Percentiles rank a stretch among this genome's conserved stretches.
phyloP scores from a whole-genome alignment of 2,113 vertebrate genomes.

The Microcebus tavaratra region DNA sequence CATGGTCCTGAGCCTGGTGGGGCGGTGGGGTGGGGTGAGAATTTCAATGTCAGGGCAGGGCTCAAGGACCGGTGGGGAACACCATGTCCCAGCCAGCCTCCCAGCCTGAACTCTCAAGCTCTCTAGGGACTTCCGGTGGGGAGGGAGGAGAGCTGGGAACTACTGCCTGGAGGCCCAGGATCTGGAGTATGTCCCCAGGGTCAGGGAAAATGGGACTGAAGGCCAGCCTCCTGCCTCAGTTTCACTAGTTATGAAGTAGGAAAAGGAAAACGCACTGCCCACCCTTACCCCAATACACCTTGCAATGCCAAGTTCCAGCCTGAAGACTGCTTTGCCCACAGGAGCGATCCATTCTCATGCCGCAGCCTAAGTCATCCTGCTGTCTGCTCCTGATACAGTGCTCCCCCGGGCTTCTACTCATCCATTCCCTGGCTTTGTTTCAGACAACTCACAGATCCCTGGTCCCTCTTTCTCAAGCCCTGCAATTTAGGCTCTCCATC shows the following conservation, averaged over 20 bases:
- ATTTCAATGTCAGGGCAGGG: constrained; percentile 57
- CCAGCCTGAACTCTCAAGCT: constrained; percentile 21
- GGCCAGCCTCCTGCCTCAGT: constrained; percentile 29
- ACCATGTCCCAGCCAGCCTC: constrained; percentile 25
- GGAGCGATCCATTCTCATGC: neutral
- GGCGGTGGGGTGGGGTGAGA: neutral
- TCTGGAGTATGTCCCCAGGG: neutral
- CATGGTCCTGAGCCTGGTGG: neutral
- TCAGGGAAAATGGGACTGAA: neutral
- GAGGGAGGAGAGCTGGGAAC: constrained; percentile 42
- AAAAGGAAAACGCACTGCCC: neutral
- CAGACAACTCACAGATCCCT: neutral
- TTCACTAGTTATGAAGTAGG: neutral
- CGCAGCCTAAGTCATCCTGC: neutral
- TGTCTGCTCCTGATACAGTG: neutral
- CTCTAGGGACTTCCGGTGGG: constrained; percentile 50
- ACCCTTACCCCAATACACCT: neutral
- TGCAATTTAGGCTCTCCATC: neutral
- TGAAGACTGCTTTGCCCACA: neutral
- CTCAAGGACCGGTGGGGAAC: constrained; percentile 64
- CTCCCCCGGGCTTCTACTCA: neutral
- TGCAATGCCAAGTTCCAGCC: neutral
- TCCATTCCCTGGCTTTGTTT: neutral
- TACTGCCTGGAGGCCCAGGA: neutral
- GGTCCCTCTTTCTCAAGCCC: neutral